Percentiles rank a stretch among this genome's conserved stretches.
Evolutionary conservation across 2,113 vertebrate genomes (phyloP).

Genomic region (Uria aalge): DNA sequence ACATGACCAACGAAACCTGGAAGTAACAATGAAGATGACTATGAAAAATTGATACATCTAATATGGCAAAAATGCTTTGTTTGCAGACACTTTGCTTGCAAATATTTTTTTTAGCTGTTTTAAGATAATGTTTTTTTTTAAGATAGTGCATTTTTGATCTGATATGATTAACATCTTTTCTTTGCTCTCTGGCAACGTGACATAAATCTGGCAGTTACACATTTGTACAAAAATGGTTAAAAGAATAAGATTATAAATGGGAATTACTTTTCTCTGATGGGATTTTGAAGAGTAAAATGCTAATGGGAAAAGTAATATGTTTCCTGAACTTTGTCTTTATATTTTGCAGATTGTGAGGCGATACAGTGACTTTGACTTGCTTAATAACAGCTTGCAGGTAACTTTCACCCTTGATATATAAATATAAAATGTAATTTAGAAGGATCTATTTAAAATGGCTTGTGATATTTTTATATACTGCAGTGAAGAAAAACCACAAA

Average conservation of each 20-base stretch:
- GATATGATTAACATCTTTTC: not conserved
- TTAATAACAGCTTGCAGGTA: slow-evolving; percentile 95
- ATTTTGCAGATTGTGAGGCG: slow-evolving; percentile 89
- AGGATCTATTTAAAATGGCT: not conserved
- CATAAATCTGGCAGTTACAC: not conserved
- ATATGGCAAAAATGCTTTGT: not conserved
- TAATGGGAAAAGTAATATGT: not conserved
- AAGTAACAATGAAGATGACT: not conserved
- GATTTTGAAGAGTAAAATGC: not conserved
- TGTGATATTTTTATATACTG: not conserved
- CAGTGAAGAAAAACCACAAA: not conserved
- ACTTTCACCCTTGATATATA: slow-evolving; percentile 41
- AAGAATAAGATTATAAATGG: not conserved
- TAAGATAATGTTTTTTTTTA: not conserved
- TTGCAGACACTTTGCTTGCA: not conserved
- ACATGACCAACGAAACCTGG: fast-evolving
- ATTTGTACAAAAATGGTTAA: not conserved
- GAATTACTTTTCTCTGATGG: not conserved
- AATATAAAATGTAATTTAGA: not conserved
- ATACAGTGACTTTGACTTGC: slow-evolving; percentile 96
- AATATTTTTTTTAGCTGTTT: not conserved
- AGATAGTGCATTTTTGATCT: not conserved
- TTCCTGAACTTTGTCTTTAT: slow-evolving; percentile 38
- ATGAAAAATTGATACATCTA: not conserved
- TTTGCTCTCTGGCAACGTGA: not conserved